phyloP scores from a whole-genome alignment of 2,797 vertebrate genomes.

The Tenualosa ilisha region DNA sequence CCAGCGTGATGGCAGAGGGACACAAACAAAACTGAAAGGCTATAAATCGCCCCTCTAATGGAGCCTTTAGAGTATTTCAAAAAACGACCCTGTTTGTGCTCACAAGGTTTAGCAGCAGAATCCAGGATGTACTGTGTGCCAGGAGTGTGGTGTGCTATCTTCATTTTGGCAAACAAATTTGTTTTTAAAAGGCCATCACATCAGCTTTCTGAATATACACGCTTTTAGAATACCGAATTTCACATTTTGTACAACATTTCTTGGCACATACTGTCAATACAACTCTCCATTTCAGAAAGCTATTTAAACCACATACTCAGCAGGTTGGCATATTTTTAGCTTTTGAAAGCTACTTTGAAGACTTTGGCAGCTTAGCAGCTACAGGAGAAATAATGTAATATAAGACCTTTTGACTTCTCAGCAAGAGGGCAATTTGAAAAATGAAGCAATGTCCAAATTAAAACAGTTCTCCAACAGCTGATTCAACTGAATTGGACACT shows the following conservation, averaged over 20 bases:
- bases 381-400: neutral
- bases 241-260: neutral
- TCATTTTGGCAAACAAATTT: neutral
- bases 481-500: neutral
- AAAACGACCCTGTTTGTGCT: neutral
- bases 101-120: neutral
- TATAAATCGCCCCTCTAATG: conserved; percentile 15
- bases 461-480: neutral
- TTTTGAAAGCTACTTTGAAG: neutral
- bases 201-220: neutral
- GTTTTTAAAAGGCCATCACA: neutral
- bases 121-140: neutral
- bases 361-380: neutral
- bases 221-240: neutral
- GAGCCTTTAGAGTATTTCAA: conserved; percentile 8
- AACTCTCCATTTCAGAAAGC: neutral
- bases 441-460: neutral
- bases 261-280: neutral
- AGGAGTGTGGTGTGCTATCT: neutral
- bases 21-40: conserved; percentile 11
- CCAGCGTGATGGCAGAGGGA: conserved; percentile 24
- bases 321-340: neutral
- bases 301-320: neutral
- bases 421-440: neutral
- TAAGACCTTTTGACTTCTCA: neutral